phyloP scores from a whole-genome alignment of 2,113 vertebrate species.

The Cepphus grylle region DNA sequence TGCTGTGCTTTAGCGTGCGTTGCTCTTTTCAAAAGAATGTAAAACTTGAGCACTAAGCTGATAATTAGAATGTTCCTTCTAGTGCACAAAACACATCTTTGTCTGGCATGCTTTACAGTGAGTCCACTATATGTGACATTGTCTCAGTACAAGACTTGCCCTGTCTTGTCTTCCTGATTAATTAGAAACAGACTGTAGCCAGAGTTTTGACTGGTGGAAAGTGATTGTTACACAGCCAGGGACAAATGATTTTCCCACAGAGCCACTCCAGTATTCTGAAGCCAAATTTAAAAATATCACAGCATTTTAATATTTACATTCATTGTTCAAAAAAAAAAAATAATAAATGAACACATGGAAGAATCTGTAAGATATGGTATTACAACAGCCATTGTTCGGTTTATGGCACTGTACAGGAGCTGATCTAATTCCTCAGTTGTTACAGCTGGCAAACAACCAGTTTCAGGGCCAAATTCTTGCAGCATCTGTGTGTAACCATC shows the following conservation, averaged over 20 bases:
- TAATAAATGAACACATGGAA: conserved; percentile 17
- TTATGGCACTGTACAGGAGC: conserved; percentile 33
- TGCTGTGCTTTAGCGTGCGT: neutral
- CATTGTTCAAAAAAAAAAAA: neutral
- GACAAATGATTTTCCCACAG: conserved; percentile 70
- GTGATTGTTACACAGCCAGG: conserved; percentile 60
- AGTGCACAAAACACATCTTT: neutral
- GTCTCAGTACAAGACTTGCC: neutral
- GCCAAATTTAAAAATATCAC: conserved; percentile 64
- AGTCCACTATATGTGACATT: conserved; percentile 14
- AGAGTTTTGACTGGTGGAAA: conserved; percentile 61
- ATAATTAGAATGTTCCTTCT: conserved; percentile 18
- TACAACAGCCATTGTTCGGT: conserved; percentile 35
- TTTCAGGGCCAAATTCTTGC: conserved; percentile 15
- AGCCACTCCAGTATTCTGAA: conserved; percentile 33
- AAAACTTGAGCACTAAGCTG: neutral
- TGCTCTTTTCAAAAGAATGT: neutral
- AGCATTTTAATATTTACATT: conserved; percentile 53
- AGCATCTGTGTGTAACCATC: neutral
- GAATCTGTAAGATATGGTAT: conserved; percentile 23
- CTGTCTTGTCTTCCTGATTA: conserved; percentile 65
- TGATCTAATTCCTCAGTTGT: conserved; percentile 51
- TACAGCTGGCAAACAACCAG: conserved; percentile 7
- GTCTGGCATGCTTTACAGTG: neutral
- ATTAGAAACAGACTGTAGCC: conserved; percentile 68